Evolutionary conservation across 1,140 invertebrate species (phyloP).

Genomic region (Spodoptera litura): DNA sequence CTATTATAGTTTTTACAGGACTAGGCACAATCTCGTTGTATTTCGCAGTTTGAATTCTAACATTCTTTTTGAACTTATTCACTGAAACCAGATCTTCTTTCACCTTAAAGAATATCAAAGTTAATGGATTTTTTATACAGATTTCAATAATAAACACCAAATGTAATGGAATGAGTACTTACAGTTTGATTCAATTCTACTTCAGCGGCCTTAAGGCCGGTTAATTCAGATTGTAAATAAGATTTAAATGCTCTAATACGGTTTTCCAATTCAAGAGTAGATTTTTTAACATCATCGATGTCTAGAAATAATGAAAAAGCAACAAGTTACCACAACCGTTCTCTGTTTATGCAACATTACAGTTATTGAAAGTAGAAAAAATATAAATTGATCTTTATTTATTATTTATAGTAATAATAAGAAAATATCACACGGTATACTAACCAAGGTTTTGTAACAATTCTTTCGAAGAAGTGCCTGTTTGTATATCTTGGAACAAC

Average conservation of each 20-base stretch:
- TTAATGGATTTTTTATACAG: background rate
- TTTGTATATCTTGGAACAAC: constrained; percentile 72
- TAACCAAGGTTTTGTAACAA: constrained; percentile 52
- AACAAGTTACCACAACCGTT: no score
- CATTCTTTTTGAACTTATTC: constrained; percentile 46
- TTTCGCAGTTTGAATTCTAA: constrained; percentile 55
- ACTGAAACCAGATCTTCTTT: constrained; percentile 50
- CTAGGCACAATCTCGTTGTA: constrained; percentile 71
- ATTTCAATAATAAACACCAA: no score
- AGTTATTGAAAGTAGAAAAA: background rate
- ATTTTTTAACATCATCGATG: constrained; percentile 77
- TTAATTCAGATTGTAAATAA: constrained; percentile 65
- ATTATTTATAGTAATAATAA: no score
- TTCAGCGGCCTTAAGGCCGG: constrained; percentile 62
- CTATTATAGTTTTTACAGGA: constrained; percentile 70
- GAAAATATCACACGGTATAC: constrained; percentile 1
- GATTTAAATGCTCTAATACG: constrained; percentile 74
- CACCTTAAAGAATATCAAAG: constrained; percentile 50
- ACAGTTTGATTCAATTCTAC: constrained; percentile 66
- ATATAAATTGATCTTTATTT: background rate
- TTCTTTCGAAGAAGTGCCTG: constrained; percentile 51
- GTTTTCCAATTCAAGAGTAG: constrained; percentile 74
- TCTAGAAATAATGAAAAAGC: constrained; percentile 67
- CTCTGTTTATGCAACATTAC: no score
- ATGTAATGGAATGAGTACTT: constrained; percentile 8